Percentiles rank a stretch among this genome's conserved stretches.
Conservation (phyloP, 2,888 invertebrate genomes). For the Orthosia cruda region DNA sequence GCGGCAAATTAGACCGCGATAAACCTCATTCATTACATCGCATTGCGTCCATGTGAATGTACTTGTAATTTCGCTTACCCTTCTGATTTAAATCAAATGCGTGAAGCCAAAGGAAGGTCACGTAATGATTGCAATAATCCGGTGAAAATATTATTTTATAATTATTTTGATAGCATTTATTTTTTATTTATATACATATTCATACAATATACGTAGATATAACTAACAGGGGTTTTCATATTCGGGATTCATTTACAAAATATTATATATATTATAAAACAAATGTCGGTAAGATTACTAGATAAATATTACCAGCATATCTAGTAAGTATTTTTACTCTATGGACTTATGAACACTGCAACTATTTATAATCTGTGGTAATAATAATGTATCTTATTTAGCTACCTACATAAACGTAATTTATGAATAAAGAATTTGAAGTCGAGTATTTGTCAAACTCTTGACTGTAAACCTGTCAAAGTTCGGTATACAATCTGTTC, state of each 20-base stretch:
- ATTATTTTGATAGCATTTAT: background rate
- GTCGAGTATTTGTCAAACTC: too few relatives aligned
- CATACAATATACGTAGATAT: background rate
- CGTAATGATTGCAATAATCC: too few relatives aligned
- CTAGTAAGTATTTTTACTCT: too few relatives aligned
- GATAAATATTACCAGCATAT: background rate
- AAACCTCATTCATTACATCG: too few relatives aligned
- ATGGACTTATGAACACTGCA: slow-evolving; percentile 11
- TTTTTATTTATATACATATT: background rate
- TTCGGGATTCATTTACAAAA: background rate
- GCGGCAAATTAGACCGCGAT: too few relatives aligned
- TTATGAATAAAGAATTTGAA: too few relatives aligned
- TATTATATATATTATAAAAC: background rate
- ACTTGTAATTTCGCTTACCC: too few relatives aligned
- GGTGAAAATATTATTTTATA: background rate
- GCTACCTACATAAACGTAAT: background rate
- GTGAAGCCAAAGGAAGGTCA: too few relatives aligned
- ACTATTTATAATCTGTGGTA: slow-evolving; percentile 21
- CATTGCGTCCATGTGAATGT: too few relatives aligned
- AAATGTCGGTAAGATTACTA: background rate
- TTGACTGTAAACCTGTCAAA: too few relatives aligned
- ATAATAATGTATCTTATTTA: slow-evolving; percentile 11
- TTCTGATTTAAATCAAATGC: too few relatives aligned
- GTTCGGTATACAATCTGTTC: too few relatives aligned
- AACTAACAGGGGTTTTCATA: background rate